Evolutionary conservation across 2,797 vertebrate species (phyloP).

Genomic region (Gephyroberyx darwinii): DNA sequence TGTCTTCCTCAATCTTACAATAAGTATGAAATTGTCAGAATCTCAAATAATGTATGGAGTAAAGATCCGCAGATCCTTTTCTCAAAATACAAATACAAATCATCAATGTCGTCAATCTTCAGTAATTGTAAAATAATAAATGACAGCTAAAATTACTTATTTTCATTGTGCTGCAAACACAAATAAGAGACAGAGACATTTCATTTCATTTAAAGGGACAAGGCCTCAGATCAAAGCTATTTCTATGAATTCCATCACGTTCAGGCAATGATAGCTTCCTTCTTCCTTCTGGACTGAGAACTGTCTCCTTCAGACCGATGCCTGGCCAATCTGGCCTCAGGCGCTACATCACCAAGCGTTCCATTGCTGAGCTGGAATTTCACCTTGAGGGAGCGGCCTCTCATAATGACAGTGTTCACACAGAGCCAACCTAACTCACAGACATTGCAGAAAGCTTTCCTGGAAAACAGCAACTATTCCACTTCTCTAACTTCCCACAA

Average conservation of each 20-base stretch:
- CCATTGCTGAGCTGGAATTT: slow-evolving; percentile 56
- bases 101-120: no score
- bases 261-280: slow-evolving; percentile 20
- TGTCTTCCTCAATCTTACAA: no score
- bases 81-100: no score
- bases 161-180: no score
- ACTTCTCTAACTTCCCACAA: background rate
- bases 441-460: slow-evolving; percentile 12
- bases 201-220: background rate
- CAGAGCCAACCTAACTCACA: slow-evolving; percentile 8
- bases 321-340: slow-evolving; percentile 45
- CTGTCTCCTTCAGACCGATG: slow-evolving; percentile 46
- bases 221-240: background rate
- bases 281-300: slow-evolving; percentile 9
- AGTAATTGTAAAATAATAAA: no score
- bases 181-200: no score
- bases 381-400: slow-evolving; percentile 61
- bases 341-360: slow-evolving; percentile 48
- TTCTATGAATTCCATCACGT: slow-evolving; percentile 31
- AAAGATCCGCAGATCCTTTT: no score
- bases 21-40: no score
- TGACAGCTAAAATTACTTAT: no score
- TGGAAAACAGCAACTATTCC: slow-evolving; percentile 14
- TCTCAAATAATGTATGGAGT: no score
- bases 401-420: slow-evolving; percentile 32